Base-by-base conservation (phyloP, 2,888 invertebrate species). In the Pristionchus japonicus region DNA sequence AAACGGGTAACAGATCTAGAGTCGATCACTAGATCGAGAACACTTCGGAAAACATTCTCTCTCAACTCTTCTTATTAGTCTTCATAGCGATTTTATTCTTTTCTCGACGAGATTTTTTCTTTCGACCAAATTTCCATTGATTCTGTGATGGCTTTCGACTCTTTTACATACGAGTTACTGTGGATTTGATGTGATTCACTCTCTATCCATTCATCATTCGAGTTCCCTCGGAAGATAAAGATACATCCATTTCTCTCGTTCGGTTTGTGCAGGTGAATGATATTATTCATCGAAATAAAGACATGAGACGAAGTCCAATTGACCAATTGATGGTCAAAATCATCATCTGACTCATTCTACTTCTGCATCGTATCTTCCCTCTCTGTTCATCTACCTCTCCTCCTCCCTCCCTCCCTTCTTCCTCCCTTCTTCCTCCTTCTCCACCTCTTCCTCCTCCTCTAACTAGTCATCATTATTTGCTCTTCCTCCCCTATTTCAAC, bases 1-100 rank as follows among this genome's bases (percentile, higher is more conserved):
- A 37, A 84, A 47, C 20, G 84, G n/a, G 61, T 84, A 20, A 40
- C 84, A 61, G 40, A 61, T 34, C 40, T 84, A n/a, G 84, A 84
- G n/a, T 11, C 23, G 11, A 61, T 61, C 1, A 37, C n/a, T 3
- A 61, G n/a, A 49, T 11, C 31, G 15, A 47, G 82, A 49, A 82
- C 20, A 82, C 23, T 82, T 13, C 23, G 49, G n/a, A 47, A 49
- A 82, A 31, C 47, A 3, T 82, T 82, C 27, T 82, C 82, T 15
- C 82, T 82, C 3, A 74, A 74, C 40, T 74, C 74, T 40, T 74
- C 74, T 40, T 74, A 40, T 74, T 74, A 74, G 74, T 34, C 31
- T 31, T 15, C 52, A 34, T 27, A 67, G 31, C 27, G 15, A n/a
- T 67, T 31, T 77, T 13, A 3, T 37, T 77, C 43, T 43, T 40